These are phyloP conservation scores for Moxostoma hubbsi DNA, from an alignment of 2,797 vertebrate species.

Conservation along the genomic window DNA sequence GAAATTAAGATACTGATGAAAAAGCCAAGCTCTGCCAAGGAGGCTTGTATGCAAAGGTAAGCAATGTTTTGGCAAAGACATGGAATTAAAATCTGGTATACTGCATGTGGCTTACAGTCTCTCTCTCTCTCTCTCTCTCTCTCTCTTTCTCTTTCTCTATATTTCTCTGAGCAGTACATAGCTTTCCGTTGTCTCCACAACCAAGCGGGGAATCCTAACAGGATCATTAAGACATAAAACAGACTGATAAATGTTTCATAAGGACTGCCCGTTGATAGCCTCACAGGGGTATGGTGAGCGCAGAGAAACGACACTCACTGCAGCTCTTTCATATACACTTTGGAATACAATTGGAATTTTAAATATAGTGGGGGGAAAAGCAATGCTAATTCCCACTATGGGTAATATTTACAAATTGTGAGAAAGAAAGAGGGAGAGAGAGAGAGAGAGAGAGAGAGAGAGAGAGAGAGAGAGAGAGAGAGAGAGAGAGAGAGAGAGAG, in stretches of 20 bases:
- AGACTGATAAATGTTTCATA: slow-evolving; percentile 84
- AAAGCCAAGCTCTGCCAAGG: slow-evolving; percentile 61
- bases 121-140: slow-evolving; percentile 63
- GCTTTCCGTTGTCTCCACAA: slow-evolving; percentile 71
- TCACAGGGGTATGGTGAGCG: slow-evolving; percentile 73
- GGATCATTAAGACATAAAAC: slow-evolving; percentile 84
- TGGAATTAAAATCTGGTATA: slow-evolving; percentile 75
- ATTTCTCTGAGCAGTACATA: slow-evolving; percentile 45
- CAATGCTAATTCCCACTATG: slow-evolving; percentile 77
- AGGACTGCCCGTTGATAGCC: slow-evolving; percentile 78
- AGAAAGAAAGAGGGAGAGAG: slow-evolving; percentile 58
- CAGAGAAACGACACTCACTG: slow-evolving; percentile 66
- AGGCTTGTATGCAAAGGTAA: slow-evolving; percentile 76
- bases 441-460: no score
- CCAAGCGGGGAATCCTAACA: slow-evolving; percentile 80
- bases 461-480: no score
- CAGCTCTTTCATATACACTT: slow-evolving; percentile 73
- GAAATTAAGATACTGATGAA: slow-evolving; percentile 68
- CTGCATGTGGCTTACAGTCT: slow-evolving; percentile 63
- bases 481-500: slow-evolving; percentile 49
- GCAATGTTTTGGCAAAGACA: slow-evolving; percentile 77
- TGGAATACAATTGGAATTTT: slow-evolving; percentile 80
- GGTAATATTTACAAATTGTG: slow-evolving; percentile 84
- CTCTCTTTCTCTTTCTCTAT: background rate
- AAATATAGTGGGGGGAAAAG: slow-evolving; percentile 73